Evolutionary conservation across 92 coral and sea anemone species (phyloP).

Genomic region (Plumapathes pennacea): DNA sequence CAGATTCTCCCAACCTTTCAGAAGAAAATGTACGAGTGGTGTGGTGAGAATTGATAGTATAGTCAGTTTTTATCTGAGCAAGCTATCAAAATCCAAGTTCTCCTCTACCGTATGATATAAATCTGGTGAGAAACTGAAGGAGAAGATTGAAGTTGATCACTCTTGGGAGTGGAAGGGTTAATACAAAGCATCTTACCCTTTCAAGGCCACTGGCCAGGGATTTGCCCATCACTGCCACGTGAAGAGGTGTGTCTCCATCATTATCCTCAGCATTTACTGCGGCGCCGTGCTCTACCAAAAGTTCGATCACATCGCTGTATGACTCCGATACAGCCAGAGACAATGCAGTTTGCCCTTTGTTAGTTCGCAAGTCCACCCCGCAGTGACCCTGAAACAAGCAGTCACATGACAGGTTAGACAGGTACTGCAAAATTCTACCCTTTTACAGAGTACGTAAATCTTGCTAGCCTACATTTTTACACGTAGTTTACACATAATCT

Average conservation of each 20-base stretch:
- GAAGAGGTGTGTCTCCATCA: constrained; percentile 80
- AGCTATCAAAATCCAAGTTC: no score
- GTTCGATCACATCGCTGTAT: constrained; percentile 45
- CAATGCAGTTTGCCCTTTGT: constrained; percentile 67
- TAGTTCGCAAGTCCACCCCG: constrained; percentile 39
- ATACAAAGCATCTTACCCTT: no score
- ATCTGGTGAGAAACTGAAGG: no score
- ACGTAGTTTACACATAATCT: background rate
- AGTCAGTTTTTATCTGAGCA: no score
- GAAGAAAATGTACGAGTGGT: no score
- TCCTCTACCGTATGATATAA: no score
- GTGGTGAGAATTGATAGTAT: no score
- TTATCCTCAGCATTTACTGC: constrained; percentile 57
- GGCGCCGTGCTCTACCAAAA: constrained; percentile 57
- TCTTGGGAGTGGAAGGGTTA: no score
- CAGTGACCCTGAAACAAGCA: constrained; percentile 63
- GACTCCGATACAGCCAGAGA: constrained; percentile 56
- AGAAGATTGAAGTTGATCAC: no score
- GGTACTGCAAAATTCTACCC: background rate
- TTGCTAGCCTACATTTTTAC: background rate
- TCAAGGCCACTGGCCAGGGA: constrained; percentile 26
- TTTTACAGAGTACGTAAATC: background rate
- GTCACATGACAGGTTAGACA: background rate
- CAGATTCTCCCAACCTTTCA: no score
- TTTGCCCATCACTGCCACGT: constrained; percentile 65